phyloP scores from a whole-genome alignment of 2,888 invertebrate species.

The Pedicia rivosa region DNA sequence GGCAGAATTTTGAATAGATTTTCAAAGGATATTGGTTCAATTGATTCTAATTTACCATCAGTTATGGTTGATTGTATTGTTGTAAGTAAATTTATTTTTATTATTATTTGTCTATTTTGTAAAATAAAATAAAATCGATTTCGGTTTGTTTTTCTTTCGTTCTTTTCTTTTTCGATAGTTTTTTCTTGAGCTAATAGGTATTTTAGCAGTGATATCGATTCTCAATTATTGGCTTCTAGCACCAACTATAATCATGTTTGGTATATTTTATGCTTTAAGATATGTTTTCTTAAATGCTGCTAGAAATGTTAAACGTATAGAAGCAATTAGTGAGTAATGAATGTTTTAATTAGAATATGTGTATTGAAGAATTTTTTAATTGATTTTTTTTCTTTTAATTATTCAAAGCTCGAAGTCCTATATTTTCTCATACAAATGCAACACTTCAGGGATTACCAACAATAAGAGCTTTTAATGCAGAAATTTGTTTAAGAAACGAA shows the following conservation, averaged over 20 bases:
- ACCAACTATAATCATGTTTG: conserved; percentile 45
- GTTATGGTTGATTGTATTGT: conserved; percentile 34
- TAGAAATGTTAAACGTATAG: conserved; percentile 55
- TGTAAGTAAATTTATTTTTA: conserved; percentile 21
- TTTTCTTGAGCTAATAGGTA: conserved; percentile 53
- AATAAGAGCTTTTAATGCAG: conserved; percentile 48
- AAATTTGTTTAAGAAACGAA: conserved; percentile 38
- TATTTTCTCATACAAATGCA: conserved; percentile 56
- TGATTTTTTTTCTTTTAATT: conserved; percentile 21
- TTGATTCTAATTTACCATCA: conserved; percentile 30
- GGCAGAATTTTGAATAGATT: conserved; percentile 43
- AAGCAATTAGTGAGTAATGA: conserved; percentile 53
- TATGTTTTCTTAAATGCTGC: conserved; percentile 59
- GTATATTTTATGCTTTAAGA: conserved; percentile 51
- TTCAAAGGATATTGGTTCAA: conserved; percentile 42
- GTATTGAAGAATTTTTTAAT: conserved; percentile 15
- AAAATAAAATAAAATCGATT: conserved; percentile 20
- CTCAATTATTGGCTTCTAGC: conserved; percentile 53
- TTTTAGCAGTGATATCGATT: conserved; percentile 51
- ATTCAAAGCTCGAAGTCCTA: conserved; percentile 55
- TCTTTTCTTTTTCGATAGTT: conserved; percentile 33
- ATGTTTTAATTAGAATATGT: too few relatives aligned
- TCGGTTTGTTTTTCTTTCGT: conserved; percentile 20
- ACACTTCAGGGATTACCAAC: conserved; percentile 57
- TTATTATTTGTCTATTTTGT: not conserved